Evolutionary conservation across 2,113 vertebrate species (phyloP), one percentile per base, ranked within the genome.

Genomic region (Paracanthobrama guichenoti): DNA sequence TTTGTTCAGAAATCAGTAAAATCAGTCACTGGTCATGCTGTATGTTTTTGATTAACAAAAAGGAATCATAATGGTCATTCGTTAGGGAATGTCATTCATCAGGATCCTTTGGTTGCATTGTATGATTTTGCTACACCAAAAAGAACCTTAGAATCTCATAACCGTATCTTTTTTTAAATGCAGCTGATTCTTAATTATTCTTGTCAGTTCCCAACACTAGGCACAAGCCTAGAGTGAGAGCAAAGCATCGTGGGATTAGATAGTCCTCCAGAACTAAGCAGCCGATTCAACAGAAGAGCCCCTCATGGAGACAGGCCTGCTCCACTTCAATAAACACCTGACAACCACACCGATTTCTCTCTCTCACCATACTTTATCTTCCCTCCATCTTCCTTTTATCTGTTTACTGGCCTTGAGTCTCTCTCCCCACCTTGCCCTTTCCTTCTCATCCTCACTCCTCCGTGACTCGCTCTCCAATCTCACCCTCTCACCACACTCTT

Each of bases 301-400:
- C 26, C 57, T 69, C n/a, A 50, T 62, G 59, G 20, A 31, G 55
- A 81, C 74, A 57, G 26, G 26, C 59, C 46, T 14, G 62, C 71
- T 86, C 18, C 76, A 76, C 74, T 77, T 50, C 77, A 84, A 50
- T 83, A 82, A 42, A 64, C 55, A 62, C 20, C 76, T 64, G 76
- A 86, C 74, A 75, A 53, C 71, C 57, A 42, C 74, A 57, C 53
- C 14, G 14, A 62, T 86, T 35, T 82, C 28, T 69, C 62, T 82
- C 79, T n/a, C 64, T 55, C 74, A 1, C 42, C 16, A 28, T 60
- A n/a, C 69, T 35, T 77, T 64, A 57, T 50, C 31, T 26, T 20
- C 24, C 67, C 11, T 73, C 72, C 80, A 42, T 71, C 39, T 78
- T 35, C 8, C 13, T 53, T 35, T 71, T 50, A 64, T 81, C 79